These are phyloP conservation scores for Lindbergichthys nudifrons DNA, from an alignment of 2,797 vertebrate species.

Conservation along the genomic window DNA sequence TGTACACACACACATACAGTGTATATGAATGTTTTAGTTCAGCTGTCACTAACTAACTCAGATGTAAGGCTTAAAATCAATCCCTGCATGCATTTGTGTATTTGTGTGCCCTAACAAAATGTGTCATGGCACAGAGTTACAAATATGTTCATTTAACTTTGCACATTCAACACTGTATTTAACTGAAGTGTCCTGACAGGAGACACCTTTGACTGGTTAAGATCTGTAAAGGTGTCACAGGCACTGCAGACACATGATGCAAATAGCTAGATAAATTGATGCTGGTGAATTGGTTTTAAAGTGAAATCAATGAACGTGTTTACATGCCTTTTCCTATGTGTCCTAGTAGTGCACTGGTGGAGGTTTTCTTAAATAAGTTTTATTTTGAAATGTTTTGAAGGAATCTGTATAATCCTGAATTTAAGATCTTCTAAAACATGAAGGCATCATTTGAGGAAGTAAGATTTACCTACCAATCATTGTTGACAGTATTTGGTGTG, in stretches of 20 bases:
- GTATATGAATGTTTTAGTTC: constrained; percentile 66
- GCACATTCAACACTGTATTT: constrained; percentile 52
- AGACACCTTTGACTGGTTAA: constrained; percentile 8
- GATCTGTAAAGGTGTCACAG: constrained; percentile 13
- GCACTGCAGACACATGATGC: constrained; percentile 4
- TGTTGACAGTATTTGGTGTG: background rate
- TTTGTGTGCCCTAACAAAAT: constrained; percentile 49
- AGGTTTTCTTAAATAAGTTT: constrained; percentile 29
- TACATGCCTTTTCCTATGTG: constrained; percentile 13
- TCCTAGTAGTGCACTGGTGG: constrained; percentile 16
- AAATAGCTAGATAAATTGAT: background rate
- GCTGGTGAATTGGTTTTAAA: background rate
- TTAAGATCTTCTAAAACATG: background rate
- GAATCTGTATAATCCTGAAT: background rate
- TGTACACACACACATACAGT: constrained; percentile 30
- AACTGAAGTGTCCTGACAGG: background rate
- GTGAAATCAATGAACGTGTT: constrained; percentile 8
- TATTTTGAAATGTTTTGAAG: constrained; percentile 15
- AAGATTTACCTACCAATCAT: background rate
- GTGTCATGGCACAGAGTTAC: constrained; percentile 20
- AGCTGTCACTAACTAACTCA: constrained; percentile 42
- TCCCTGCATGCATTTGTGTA: constrained; percentile 65
- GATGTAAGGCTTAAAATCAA: constrained; percentile 38
- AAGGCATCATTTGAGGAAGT: constrained; percentile 7
- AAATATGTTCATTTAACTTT: constrained; percentile 48